A percentile compares a stretch with the other conserved stretches of the same genome.
Evolutionary conservation across 2,888 invertebrate species (phyloP).

Genomic region (Eilema sororculum): DNA sequence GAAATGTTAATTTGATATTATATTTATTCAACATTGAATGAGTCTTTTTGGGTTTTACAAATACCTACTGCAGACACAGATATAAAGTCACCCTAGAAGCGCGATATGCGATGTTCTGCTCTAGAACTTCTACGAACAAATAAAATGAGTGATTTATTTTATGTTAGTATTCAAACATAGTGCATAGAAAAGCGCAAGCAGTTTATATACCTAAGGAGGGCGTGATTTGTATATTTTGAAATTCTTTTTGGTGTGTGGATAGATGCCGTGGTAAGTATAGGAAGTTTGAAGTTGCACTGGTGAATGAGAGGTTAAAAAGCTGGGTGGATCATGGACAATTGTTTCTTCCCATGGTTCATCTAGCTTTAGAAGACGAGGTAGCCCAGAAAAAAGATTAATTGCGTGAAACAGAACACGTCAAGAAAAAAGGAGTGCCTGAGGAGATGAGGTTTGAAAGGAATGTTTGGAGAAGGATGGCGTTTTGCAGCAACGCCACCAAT

Average conservation of each 20-base stretch:
- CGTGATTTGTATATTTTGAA: neutral
- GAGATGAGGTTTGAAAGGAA: neutral
- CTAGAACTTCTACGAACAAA: no score
- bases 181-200: neutral
- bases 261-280: neutral
- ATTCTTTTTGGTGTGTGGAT: neutral
- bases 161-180: neutral
- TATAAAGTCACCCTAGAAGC: neutral
- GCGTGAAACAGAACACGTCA: no score
- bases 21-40: neutral
- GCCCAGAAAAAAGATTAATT: no score
- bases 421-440: no score
- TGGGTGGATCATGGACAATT: no score
- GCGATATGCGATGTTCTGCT: neutral
- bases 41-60: neutral
- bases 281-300: no score
- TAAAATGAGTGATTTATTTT: no score
- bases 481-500: no score
- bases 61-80: neutral
- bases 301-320: neutral
- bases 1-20: conserved; percentile 1
- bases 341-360: no score
- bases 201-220: neutral
- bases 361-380: no score
- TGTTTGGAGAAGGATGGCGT: neutral